phyloP scores from a whole-genome alignment of 2,797 vertebrate species.

The Malurus leucopterus region DNA sequence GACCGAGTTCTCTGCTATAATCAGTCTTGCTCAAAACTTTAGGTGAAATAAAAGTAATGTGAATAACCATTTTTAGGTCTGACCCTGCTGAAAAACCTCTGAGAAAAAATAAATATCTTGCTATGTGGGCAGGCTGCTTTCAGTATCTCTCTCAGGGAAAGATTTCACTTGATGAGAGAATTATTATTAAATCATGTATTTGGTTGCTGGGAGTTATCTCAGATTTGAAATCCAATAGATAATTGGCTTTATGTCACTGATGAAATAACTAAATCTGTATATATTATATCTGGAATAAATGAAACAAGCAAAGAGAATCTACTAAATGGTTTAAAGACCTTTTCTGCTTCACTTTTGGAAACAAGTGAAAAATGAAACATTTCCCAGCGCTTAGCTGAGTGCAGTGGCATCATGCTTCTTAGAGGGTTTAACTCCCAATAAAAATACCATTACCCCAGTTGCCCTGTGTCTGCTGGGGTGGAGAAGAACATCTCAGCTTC shows the following conservation, averaged over 20 bases:
- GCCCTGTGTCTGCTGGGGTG: not conserved
- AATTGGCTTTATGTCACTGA: not conserved
- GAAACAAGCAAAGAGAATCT: not conserved
- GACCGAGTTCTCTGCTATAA: not conserved
- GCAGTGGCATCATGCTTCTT: not conserved
- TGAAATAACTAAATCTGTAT: constrained; percentile 38
- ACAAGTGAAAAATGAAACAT: not conserved
- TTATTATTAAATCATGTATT: constrained; percentile 46
- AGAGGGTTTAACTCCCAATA: not conserved
- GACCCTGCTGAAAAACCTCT: constrained; percentile 4
- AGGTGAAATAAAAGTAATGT: not conserved
- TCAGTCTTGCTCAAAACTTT: not conserved
- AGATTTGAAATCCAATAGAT: constrained; percentile 33
- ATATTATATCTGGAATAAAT: not conserved
- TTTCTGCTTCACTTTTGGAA: not conserved
- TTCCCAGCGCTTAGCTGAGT: not conserved
- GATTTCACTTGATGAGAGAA: constrained; percentile 52
- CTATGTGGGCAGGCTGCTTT: constrained; percentile 33
- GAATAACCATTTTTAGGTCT: not conserved
- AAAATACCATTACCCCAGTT: not conserved
- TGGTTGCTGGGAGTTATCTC: constrained; percentile 46
- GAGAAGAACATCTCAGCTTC: not conserved
- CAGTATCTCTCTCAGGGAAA: not conserved
- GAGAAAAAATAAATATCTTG: not conserved
- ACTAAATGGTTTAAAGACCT: not conserved